phyloP scores from a whole-genome alignment of 2,113 vertebrate species.

The Equus quagga region DNA sequence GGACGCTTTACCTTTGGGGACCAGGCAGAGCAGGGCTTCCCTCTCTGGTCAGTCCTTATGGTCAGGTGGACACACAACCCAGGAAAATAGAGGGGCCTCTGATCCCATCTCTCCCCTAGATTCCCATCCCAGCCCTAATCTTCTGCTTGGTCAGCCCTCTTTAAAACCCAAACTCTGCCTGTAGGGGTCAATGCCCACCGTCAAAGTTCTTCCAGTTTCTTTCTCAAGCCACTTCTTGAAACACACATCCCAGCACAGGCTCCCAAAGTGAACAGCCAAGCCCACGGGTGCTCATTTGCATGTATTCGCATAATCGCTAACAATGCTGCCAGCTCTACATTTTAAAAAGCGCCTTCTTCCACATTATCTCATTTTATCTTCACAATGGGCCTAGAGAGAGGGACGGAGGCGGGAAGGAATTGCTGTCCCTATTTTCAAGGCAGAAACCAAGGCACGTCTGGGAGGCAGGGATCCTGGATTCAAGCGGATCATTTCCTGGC shows the following conservation, averaged over 20 bases:
- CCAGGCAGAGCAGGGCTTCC: neutral
- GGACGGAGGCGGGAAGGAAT: neutral
- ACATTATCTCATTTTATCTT: constrained; percentile 68
- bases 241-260: neutral
- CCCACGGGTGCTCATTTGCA: constrained; percentile 67
- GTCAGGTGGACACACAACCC: neutral
- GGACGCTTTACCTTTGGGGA: neutral
- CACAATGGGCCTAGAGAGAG: constrained; percentile 50
- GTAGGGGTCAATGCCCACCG: neutral
- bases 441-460: neutral
- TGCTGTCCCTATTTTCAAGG: neutral
- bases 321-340: constrained; percentile 66
- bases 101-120: neutral
- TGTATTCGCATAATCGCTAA: constrained; percentile 63
- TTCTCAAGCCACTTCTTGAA: neutral
- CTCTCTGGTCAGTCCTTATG: neutral
- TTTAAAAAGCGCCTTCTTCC: constrained; percentile 60
- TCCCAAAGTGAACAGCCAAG: constrained; percentile 68
- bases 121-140: neutral
- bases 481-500: neutral
- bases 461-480: neutral
- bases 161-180: neutral
- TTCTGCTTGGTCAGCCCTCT: neutral
- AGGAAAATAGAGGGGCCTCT: neutral
- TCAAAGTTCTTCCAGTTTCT: neutral